A percentile compares a stretch with the other conserved stretches of the same genome.
These are phyloP conservation scores for Madoqua kirkii DNA, from an alignment of 2,113 vertebrate species.

Conservation along the genomic window DNA sequence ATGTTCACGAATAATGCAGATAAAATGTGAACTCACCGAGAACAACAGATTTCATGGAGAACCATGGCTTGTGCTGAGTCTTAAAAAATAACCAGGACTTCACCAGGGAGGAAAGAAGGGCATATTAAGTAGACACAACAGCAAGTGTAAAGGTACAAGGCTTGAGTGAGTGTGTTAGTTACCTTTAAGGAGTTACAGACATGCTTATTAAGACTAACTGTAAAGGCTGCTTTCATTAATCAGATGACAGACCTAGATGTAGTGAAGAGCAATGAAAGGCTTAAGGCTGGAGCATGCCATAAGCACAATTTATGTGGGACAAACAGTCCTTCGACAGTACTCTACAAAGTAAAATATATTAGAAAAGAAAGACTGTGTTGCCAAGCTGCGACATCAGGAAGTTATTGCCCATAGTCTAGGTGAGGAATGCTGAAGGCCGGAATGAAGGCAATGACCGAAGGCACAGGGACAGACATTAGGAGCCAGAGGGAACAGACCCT, in stretches of 20 bases:
- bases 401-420: background rate
- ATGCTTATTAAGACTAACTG: background rate
- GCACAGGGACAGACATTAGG: background rate
- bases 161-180: background rate
- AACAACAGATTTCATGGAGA: background rate
- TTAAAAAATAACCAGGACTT: background rate
- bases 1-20: background rate
- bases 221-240: background rate
- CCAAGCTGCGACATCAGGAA: background rate
- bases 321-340: background rate
- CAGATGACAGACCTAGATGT: background rate
- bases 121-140: background rate
- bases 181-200: background rate
- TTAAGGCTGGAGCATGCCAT: background rate
- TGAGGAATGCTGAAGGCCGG: background rate
- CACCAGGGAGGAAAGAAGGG: background rate
- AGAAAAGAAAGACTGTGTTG: background rate
- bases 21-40: background rate
- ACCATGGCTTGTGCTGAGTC: background rate
- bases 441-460: background rate
- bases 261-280: background rate
- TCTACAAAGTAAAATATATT: background rate
- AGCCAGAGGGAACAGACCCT: background rate
- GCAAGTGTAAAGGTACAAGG: background rate
- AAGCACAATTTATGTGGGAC: background rate